Evolutionary conservation across 2,113 vertebrate genomes (phyloP).

Genomic region (Rissa tridactyla): DNA sequence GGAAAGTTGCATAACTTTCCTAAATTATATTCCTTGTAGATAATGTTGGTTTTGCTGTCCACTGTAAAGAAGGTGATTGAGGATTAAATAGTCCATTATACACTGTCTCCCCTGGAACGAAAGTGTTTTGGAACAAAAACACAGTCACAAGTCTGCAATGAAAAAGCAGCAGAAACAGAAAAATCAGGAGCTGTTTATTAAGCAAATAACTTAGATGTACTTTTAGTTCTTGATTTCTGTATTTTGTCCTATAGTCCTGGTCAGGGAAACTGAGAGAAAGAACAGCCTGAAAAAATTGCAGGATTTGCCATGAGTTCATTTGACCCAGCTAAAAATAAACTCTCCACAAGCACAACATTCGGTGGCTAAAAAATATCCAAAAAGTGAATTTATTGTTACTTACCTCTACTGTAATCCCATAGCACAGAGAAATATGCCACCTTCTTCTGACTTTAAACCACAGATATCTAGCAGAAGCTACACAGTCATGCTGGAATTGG

Average conservation of each 20-base stretch:
- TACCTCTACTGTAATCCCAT: not conserved
- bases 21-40: not conserved
- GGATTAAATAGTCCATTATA: not conserved
- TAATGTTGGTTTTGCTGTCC: not conserved
- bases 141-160: not conserved
- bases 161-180: not conserved
- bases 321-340: not conserved
- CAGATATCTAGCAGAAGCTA: not conserved
- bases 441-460: not conserved
- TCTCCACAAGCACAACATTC: not conserved
- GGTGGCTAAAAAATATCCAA: not conserved
- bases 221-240: not conserved
- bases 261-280: not conserved
- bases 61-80: not conserved
- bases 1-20: not conserved
- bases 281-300: not conserved
- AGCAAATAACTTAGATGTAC: not conserved
- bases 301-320: not conserved
- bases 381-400: not conserved
- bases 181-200: not conserved
- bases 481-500: not conserved
- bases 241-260: not conserved
- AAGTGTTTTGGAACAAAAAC: not conserved
- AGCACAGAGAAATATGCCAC: not conserved
- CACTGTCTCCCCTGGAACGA: not conserved